phyloP scores from a whole-genome alignment of 2,797 vertebrate genomes.

The Margarornis squamiger region DNA sequence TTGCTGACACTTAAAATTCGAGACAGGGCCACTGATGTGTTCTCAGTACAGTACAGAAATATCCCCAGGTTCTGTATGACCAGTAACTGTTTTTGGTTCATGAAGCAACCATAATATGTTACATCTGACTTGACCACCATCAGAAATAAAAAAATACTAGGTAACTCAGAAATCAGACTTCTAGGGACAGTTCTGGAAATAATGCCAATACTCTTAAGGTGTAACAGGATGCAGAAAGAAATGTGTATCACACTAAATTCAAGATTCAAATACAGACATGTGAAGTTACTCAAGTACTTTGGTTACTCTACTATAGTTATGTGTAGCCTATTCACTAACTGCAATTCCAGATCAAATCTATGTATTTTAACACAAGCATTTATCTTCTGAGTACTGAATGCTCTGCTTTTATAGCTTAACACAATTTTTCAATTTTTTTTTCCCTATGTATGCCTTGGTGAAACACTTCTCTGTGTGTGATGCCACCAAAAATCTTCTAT shows the following conservation, averaged over 20 bases:
- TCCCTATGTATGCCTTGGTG: background rate
- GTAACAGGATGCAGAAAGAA: background rate
- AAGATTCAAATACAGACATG: background rate
- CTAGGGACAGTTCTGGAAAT: background rate
- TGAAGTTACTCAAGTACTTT: background rate
- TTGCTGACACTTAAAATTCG: background rate
- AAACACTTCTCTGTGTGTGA: background rate
- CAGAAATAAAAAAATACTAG: background rate
- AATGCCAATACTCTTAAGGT: background rate
- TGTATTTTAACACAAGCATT: background rate
- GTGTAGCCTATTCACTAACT: background rate
- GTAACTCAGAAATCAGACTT: background rate
- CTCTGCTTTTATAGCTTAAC: background rate
- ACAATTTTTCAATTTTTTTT: background rate
- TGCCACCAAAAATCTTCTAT: background rate
- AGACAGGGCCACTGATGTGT: background rate
- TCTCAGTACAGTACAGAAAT: background rate
- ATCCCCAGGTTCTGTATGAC: background rate
- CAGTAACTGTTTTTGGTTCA: background rate
- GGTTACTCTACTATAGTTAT: background rate
- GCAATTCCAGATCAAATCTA: background rate
- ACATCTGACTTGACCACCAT: background rate
- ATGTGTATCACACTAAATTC: background rate
- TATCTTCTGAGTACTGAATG: background rate
- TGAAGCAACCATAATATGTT: background rate